Evolutionary conservation across 1,140 invertebrate species (phyloP).

Genomic region (Belonocnema kinseyi): DNA sequence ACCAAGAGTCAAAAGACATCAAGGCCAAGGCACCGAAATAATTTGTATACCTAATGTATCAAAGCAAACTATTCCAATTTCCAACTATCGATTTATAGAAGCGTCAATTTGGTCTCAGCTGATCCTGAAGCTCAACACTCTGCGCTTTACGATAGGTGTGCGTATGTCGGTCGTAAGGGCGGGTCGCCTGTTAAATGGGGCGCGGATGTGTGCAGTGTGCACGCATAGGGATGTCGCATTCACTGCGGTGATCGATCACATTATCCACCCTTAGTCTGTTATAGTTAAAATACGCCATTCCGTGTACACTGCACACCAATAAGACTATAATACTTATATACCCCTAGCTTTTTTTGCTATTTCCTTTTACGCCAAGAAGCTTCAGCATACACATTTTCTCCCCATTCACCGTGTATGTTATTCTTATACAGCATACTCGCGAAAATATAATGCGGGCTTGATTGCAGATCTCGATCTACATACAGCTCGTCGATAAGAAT

Average conservation of each 20-base stretch:
- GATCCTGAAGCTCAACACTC: slow-evolving; percentile 33
- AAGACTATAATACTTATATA: background rate
- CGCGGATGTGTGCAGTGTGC: slow-evolving; percentile 71
- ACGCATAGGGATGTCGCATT: slow-evolving; percentile 71
- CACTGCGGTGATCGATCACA: slow-evolving; percentile 72
- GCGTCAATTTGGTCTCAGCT: slow-evolving; percentile 36
- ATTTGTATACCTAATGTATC: no score
- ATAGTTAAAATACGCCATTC: slow-evolving; percentile 66
- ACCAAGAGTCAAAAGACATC: no score
- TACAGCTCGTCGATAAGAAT: no score
- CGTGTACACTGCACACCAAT: slow-evolving; percentile 55
- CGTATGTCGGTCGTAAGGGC: slow-evolving; percentile 63
- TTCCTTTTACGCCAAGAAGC: no score
- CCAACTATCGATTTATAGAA: slow-evolving; percentile 1
- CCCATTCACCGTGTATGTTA: no score
- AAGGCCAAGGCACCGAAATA: no score
- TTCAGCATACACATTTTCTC: no score
- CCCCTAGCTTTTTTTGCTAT: no score
- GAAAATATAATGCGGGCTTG: no score
- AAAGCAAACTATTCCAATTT: no score
- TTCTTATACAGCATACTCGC: no score
- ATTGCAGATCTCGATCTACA: no score
- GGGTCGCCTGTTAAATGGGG: slow-evolving; percentile 68
- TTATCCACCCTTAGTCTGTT: slow-evolving; percentile 70
- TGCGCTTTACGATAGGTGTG: slow-evolving; percentile 55